Evolutionary conservation across 2,113 vertebrate genomes (phyloP).

Genomic region (Pterocles orientalis): DNA sequence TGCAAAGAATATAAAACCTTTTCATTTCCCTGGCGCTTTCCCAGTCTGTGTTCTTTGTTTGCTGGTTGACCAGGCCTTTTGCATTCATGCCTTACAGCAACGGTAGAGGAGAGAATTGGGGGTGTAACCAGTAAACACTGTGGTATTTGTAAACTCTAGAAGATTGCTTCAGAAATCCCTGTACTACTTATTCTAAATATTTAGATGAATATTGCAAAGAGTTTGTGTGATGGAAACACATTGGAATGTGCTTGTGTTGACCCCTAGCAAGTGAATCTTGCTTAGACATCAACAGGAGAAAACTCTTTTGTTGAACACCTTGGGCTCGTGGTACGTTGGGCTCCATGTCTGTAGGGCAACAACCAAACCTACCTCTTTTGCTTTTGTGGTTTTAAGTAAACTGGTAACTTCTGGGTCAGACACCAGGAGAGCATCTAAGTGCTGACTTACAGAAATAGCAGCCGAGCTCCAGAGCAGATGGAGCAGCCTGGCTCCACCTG

Average conservation of each 20-base stretch:
- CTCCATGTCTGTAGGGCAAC: neutral
- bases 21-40: constrained; percentile 17
- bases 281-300: neutral
- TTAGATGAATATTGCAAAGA: neutral
- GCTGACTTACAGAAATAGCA: neutral
- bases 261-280: neutral
- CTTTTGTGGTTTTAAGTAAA: neutral
- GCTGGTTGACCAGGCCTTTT: neutral
- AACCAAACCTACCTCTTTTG: neutral
- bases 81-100: neutral
- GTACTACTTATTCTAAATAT: neutral
- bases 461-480: neutral
- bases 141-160: neutral
- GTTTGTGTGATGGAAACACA: neutral
- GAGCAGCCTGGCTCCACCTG: neutral
- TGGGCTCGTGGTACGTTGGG: neutral
- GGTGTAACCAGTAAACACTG: neutral
- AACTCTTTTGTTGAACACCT: neutral
- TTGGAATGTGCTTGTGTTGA: neutral
- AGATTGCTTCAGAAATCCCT: neutral
- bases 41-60: constrained; percentile 36
- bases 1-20: constrained; percentile 38
- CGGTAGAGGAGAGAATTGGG: neutral
- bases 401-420: neutral
- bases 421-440: neutral